Evolutionary conservation across 2,888 invertebrate genomes (phyloP).

Genomic region (Cerastis leucographa): DNA sequence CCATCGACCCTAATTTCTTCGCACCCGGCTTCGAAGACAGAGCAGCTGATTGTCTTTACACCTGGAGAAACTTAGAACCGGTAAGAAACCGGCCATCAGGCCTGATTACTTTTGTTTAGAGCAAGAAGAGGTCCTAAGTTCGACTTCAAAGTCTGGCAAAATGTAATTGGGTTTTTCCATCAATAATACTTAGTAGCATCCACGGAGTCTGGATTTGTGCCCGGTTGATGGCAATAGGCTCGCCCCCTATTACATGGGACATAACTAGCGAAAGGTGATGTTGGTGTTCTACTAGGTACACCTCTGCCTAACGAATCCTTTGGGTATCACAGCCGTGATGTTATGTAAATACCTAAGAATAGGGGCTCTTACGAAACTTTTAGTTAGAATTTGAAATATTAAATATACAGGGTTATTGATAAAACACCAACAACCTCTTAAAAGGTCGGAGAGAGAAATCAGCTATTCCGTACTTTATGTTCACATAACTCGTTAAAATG

Average conservation of each 20-base stretch:
- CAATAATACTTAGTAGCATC: not conserved
- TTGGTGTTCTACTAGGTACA: not conserved
- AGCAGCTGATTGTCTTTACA: slow-evolving; percentile 92
- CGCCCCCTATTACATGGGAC: not conserved
- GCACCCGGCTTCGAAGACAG: slow-evolving; percentile 95
- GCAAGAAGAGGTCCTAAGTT: not conserved
- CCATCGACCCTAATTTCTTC: slow-evolving; percentile 95
- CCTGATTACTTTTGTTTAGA: not conserved
- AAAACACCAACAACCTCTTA: no score
- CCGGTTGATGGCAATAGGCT: not conserved
- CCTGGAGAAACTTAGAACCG: slow-evolving; percentile 92
- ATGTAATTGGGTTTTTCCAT: not conserved
- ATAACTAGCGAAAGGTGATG: not conserved
- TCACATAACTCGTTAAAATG: no score
- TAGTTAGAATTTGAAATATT: no score
- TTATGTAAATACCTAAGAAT: not conserved
- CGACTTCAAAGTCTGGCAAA: not conserved
- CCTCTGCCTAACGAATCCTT: not conserved
- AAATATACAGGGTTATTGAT: no score
- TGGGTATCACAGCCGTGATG: not conserved
- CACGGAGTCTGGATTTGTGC: not conserved
- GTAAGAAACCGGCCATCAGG: slow-evolving; percentile 77
- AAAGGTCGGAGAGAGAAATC: no score
- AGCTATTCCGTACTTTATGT: no score
- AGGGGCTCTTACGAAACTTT: no score